phyloP scores from a whole-genome alignment of 2,797 vertebrate species.

The Gadopsis bispinosus region DNA sequence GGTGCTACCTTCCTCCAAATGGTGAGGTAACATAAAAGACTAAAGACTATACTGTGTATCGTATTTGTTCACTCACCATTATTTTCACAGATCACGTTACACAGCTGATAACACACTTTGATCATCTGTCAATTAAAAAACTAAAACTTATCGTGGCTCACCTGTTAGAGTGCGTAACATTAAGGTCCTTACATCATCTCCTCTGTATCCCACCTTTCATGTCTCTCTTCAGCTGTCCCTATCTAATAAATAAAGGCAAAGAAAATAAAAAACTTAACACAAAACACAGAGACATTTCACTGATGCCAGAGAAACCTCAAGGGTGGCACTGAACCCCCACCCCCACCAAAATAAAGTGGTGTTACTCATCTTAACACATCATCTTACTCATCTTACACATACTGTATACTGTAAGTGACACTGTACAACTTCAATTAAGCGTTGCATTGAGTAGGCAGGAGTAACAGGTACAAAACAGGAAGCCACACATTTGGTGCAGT shows the following conservation, averaged over 20 bases:
- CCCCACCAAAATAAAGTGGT: background rate
- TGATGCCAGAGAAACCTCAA: background rate
- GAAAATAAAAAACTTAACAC: background rate
- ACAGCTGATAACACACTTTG: background rate
- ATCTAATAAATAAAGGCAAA: background rate
- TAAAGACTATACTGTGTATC: too few relatives aligned
- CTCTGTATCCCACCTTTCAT: too few relatives aligned
- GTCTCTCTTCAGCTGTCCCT: too few relatives aligned
- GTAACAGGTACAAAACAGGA: slow-evolving; percentile 68
- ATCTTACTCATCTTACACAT: background rate
- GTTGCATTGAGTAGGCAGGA: background rate
- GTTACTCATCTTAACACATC: background rate
- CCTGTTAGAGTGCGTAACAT: too few relatives aligned
- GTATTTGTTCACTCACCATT: too few relatives aligned
- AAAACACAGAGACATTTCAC: background rate
- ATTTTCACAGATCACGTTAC: background rate
- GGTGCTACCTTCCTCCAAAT: slow-evolving; percentile 50
- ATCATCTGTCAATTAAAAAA: background rate
- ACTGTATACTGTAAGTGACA: background rate
- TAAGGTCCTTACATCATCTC: too few relatives aligned
- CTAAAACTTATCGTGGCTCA: background rate
- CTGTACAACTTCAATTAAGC: background rate
- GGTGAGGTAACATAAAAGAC: background rate
- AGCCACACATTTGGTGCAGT: slow-evolving; percentile 51
- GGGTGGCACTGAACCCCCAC: rapidly evolving